These are phyloP conservation scores for Seriola quinqueradiata DNA, from an alignment of 2,113 vertebrate species.

Conservation along the genomic window DNA sequence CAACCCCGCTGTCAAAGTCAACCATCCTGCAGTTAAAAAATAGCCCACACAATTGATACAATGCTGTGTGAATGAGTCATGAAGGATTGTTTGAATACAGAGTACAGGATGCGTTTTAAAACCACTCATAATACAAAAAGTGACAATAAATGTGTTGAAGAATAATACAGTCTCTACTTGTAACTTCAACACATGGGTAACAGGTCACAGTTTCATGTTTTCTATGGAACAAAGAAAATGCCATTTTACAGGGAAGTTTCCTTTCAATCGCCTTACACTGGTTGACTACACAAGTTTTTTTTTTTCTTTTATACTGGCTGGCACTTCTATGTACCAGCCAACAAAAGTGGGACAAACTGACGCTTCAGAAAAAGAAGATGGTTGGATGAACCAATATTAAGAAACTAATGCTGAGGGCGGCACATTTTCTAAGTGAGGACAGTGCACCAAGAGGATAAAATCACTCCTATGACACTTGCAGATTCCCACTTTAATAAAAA, in stretches of 20 bases:
- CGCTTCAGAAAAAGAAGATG: not conserved
- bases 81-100: constrained; percentile 8
- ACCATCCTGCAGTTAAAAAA: constrained; percentile 52
- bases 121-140: constrained; percentile 18
- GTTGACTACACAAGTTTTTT: constrained; percentile 2
- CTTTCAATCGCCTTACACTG: constrained; percentile 6
- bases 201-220: constrained; percentile 51
- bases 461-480: not conserved
- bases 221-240: constrained; percentile 22
- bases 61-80: constrained; percentile 40
- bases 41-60: constrained; percentile 36
- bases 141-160: constrained; percentile 29
- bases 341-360: not conserved
- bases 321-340: not conserved
- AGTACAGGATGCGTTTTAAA: constrained; percentile 22
- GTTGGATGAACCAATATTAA: constrained; percentile 15
- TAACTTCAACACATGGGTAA: constrained; percentile 13
- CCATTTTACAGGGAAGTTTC: constrained; percentile 19
- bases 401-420: not conserved
- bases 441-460: not conserved
- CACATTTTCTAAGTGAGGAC: not conserved
- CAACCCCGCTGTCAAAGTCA: constrained; percentile 65
- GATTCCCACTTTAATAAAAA: constrained; percentile 9
- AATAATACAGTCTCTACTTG: constrained; percentile 4
- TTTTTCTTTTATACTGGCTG: not conserved